A percentile compares a stretch with the other conserved stretches of the same genome.
phyloP scores from a whole-genome alignment of 2,888 invertebrate genomes.

The Leistus spinibarbis region DNA sequence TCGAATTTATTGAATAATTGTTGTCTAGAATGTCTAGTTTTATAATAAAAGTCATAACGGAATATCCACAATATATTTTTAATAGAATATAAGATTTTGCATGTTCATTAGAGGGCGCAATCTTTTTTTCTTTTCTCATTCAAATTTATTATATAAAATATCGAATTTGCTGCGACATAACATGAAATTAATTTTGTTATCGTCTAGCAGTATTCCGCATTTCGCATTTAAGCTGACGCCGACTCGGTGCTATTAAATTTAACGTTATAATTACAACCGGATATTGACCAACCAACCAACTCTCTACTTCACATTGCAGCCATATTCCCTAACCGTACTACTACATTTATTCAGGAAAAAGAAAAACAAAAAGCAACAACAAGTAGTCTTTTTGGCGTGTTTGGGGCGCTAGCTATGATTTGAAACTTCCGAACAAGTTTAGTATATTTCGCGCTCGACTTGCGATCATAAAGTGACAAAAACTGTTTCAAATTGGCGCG shows the following conservation, averaged over 20 bases:
- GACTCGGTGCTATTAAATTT: not conserved
- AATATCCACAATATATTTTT: no score
- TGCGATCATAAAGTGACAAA: conserved; percentile 38
- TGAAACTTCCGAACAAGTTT: conserved; percentile 34
- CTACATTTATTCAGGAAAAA: not conserved
- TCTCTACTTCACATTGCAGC: not conserved
- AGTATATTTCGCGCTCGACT: conserved; percentile 37
- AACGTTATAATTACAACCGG: not conserved
- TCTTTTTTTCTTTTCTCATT: no score
- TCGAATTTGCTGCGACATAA: not conserved
- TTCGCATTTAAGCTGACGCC: not conserved
- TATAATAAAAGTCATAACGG: no score
- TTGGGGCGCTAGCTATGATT: conserved; percentile 23
- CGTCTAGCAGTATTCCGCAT: not conserved
- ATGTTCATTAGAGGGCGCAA: no score
- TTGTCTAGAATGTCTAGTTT: no score
- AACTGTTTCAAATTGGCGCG: conserved; percentile 35
- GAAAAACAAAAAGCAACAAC: no score
- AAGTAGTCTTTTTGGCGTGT: not conserved
- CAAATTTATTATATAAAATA: not conserved
- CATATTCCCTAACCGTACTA: not conserved
- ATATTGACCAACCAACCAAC: not conserved
- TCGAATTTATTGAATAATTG: no score
- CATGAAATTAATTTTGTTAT: not conserved
- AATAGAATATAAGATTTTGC: no score